Base-by-base conservation (phyloP, 2,888 invertebrate species). In the Mylabris sibirica region DNA sequence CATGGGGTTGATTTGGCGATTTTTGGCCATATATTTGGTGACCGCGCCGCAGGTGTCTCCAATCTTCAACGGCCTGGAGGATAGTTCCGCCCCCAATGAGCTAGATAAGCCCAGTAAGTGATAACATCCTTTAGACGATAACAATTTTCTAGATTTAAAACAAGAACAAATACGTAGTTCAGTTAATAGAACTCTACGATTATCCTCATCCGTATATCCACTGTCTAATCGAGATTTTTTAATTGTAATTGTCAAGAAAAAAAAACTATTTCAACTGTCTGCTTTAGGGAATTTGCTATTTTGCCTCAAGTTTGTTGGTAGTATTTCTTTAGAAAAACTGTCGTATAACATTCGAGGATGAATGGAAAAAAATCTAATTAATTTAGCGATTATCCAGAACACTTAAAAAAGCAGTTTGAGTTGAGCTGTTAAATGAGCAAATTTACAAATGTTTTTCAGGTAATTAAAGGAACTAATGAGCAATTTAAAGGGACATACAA, bases 101-200 rank as follows among this genome's bases (percentile, higher is more conserved):
- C 84, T 89, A 74, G 89, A 89, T 84, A 88, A 88, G 79, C 89
- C 89, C 87, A 89, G 89, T 89, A 75, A 85, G 83, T 76, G 66
- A 63, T 63, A 60, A 35, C 17, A 17, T 3, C 38, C 38, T 2
- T 38, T 38, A 9, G 5, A 34, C 5, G 5, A 38, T 38, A 34
- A 38, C 38, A 12, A 38, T 44, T 44, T 44, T 44, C 12, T n/a
- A 11, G 2, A 17, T 38, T 38, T 38, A 1, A 38, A 38, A 1
- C 2, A 14, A 38, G 2, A 38, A 3, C 12, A 38, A 12, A 11
- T 14, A 38, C 12, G 14, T 38, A 12, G 1, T 14, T 38, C 14
- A 38, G 12, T 38, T 34, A 34, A 9, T 34, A 34, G 34, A 34
- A 34, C 6, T 8, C 8, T 34, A 14, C 38, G 14, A 3, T 38